A percentile compares a stretch with the other conserved stretches of the same genome.
These are phyloP conservation scores for Menidia menidia DNA, from an alignment of 2,797 vertebrate species.

Conservation along the genomic window DNA sequence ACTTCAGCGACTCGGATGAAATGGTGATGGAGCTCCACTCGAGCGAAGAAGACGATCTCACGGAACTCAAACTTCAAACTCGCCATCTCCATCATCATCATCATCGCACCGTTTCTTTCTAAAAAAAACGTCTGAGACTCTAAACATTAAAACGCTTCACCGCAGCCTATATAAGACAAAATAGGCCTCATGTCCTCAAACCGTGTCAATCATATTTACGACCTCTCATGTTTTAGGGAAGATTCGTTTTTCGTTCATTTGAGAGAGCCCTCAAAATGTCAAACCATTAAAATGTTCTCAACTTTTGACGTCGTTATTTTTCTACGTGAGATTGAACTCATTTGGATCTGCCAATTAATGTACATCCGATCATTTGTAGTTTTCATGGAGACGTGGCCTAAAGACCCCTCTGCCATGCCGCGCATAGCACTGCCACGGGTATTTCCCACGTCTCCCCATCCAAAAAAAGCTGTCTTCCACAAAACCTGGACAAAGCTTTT, in stretches of 20 bases:
- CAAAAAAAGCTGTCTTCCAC: conserved; percentile 80
- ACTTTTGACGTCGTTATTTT: conserved; percentile 57
- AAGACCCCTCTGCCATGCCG: conserved; percentile 83
- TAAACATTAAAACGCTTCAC: conserved; percentile 18
- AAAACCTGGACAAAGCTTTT: conserved; percentile 58
- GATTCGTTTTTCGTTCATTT: conserved; percentile 33
- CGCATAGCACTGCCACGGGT: conserved; percentile 79
- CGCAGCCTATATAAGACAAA: conserved; percentile 12
- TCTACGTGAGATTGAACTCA: conserved; percentile 66
- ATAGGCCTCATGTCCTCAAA: conserved; percentile 29
- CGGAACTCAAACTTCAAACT: conserved; percentile 81
- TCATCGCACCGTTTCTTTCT: conserved; percentile 65
- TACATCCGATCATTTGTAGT: conserved; percentile 56
- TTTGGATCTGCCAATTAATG: conserved; percentile 80
- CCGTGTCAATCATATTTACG: conserved; percentile 73
- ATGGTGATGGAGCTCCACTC: conserved; percentile 83
- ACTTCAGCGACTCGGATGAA: conserved; percentile 98
- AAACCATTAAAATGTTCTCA: conserved; percentile 53
- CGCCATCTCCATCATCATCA: conserved; percentile 40
- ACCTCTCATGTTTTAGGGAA: conserved; percentile 29
- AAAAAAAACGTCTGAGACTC: conserved; percentile 33
- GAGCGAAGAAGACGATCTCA: conserved; percentile 84
- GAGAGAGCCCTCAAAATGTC: conserved; percentile 35
- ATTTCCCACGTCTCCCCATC: conserved; percentile 75
- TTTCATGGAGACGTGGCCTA: conserved; percentile 74